Evolutionary conservation across 2,797 vertebrate species (phyloP).

Genomic region (Crotalus adamanteus): DNA sequence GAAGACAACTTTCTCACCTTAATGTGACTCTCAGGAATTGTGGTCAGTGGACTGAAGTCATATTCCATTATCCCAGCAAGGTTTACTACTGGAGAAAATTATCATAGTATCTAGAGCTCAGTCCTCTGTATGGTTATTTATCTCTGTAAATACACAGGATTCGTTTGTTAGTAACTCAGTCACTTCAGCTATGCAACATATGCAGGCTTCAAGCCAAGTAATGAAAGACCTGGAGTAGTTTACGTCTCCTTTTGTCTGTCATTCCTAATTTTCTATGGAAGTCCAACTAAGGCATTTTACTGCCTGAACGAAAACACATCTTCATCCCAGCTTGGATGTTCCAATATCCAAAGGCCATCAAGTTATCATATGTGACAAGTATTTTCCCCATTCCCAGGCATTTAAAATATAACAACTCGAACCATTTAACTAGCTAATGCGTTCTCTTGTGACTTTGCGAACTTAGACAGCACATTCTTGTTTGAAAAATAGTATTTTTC

Average conservation of each 20-base stretch:
- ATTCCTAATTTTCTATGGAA: neutral
- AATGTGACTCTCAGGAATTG: neutral
- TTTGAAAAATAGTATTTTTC: neutral
- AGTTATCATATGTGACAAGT: neutral
- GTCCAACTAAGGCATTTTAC: neutral
- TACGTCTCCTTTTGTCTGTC: neutral
- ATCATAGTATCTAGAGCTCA: neutral
- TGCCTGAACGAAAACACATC: neutral
- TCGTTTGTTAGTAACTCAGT: neutral
- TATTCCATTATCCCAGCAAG: neutral
- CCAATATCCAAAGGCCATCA: neutral
- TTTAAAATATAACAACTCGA: neutral
- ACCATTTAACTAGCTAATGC: neutral
- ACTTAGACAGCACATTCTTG: neutral
- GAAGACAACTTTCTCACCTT: neutral
- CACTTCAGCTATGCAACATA: neutral
- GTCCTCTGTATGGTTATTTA: neutral
- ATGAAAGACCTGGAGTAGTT: neutral
- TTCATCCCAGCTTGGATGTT: neutral
- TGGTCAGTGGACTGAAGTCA: neutral
- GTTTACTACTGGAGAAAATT: neutral
- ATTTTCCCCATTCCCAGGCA: neutral
- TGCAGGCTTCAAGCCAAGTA: neutral
- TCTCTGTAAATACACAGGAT: neutral
- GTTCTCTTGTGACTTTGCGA: neutral